A percentile compares a stretch with the other conserved stretches of the same genome.
phyloP scores from a whole-genome alignment of 2,113 vertebrate species.

The Cairina moschata region DNA sequence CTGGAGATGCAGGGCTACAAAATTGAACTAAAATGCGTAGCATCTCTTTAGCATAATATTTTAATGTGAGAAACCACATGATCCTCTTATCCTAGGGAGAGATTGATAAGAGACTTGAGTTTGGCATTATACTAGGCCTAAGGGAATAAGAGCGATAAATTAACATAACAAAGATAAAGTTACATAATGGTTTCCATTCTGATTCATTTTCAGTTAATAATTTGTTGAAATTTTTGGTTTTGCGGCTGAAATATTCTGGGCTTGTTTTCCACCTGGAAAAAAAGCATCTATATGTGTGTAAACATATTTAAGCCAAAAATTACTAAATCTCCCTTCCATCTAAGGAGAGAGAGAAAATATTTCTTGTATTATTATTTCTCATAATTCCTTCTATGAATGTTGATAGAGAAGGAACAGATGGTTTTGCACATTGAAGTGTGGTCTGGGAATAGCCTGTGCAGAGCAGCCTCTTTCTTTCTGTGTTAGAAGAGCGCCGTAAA shows the following conservation, averaged over 20 bases:
- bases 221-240: slow-evolving; percentile 20
- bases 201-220: background rate
- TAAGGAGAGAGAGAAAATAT: background rate
- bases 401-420: background rate
- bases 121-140: background rate
- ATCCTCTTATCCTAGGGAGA: background rate
- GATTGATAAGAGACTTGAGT: background rate
- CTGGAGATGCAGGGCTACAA: background rate
- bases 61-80: background rate
- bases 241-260: background rate
- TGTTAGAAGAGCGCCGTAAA: background rate
- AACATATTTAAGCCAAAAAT: background rate
- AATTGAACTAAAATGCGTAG: background rate
- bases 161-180: slow-evolving; percentile 22
- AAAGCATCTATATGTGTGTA: background rate
- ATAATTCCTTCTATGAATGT: background rate
- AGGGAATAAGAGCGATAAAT: slow-evolving; percentile 26
- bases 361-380: background rate
- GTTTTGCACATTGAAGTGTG: background rate
- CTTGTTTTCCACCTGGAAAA: background rate
- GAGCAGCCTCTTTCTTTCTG: background rate
- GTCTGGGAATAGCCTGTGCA: background rate
- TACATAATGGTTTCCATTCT: background rate
- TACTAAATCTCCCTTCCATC: background rate
- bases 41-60: background rate